These are phyloP conservation scores for Cichladusa arquata DNA, from an alignment of 2,113 vertebrate genomes.

Conservation along the genomic window DNA sequence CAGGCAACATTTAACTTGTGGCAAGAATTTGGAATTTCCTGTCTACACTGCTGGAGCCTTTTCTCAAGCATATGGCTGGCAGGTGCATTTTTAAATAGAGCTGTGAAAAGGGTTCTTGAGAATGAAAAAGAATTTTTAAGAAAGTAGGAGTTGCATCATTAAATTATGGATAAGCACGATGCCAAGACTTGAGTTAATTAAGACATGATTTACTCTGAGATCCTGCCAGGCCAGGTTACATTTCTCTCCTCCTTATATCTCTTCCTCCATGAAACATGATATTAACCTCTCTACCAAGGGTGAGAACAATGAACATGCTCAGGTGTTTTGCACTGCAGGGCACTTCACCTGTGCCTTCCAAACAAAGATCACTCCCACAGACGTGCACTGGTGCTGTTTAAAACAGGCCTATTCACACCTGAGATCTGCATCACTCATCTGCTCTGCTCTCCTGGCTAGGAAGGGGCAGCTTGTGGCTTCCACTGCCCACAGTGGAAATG, in stretches of 20 bases:
- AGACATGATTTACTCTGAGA: not conserved
- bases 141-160: not conserved
- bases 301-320: not conserved
- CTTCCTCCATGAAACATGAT: not conserved
- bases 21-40: conserved; percentile 36
- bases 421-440: not conserved
- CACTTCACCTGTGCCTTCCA: not conserved
- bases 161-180: not conserved
- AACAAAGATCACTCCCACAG: not conserved
- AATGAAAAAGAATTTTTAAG: conserved; percentile 28
- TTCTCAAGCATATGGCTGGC: conserved; percentile 23
- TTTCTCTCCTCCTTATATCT: not conserved
- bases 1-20: conserved; percentile 40
- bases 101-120: not conserved
- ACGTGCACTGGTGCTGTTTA: not conserved
- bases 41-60: not conserved
- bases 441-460: not conserved
- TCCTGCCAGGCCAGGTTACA: not conserved
- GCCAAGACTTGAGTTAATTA: not conserved
- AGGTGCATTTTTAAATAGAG: conserved; percentile 24
- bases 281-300: not conserved
- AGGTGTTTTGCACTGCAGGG: not conserved
- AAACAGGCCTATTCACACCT: not conserved
- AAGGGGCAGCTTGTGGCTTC: not conserved
- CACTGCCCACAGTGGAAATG: not conserved